These are phyloP conservation scores for Fistularia commersonii DNA, from an alignment of 2,797 vertebrate genomes.

Conservation along the genomic window DNA sequence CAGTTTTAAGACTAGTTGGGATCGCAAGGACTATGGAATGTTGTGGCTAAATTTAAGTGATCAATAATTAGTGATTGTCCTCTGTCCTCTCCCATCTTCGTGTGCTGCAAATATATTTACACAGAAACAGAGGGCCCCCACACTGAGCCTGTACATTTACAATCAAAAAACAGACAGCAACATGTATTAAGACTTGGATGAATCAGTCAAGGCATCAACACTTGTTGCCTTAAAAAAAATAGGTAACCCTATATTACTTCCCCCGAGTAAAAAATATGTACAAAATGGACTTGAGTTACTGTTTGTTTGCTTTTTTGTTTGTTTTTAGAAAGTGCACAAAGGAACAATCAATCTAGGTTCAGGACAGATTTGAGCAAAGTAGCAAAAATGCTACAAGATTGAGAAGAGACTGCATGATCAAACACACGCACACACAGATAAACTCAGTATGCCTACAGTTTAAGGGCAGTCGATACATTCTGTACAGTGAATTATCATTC, in stretches of 20 bases:
- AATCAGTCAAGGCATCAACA: constrained; percentile 26
- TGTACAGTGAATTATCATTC: constrained; percentile 38
- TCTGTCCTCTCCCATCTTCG: constrained; percentile 13
- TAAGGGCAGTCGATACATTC: constrained; percentile 26
- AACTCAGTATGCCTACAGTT: constrained; percentile 4
- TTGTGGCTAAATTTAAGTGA: constrained; percentile 39
- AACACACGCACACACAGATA: constrained; percentile 8
- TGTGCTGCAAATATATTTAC: constrained; percentile 28
- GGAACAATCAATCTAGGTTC: constrained; percentile 24
- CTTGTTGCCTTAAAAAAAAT: constrained; percentile 22
- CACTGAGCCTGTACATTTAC: constrained; percentile 25
- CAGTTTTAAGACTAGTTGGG: constrained; percentile 20
- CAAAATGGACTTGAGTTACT: constrained; percentile 44
- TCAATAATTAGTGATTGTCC: constrained; percentile 58
- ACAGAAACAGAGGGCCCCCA: constrained; percentile 23
- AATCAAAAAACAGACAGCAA: constrained; percentile 24
- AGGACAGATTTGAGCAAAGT: constrained; percentile 13
- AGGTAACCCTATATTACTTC: constrained; percentile 35
- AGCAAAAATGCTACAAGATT: constrained; percentile 7
- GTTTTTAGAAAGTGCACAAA: constrained; percentile 66
- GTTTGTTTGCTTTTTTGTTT: constrained; percentile 15
- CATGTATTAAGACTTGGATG: constrained; percentile 64
- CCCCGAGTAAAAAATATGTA: constrained; percentile 60
- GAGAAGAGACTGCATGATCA: constrained; percentile 4
- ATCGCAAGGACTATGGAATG: constrained; percentile 61